Percentiles rank a stretch among this genome's conserved stretches.
Conservation (phyloP, 1,140 invertebrate species). For the Drosophila pectinifera region DNA sequence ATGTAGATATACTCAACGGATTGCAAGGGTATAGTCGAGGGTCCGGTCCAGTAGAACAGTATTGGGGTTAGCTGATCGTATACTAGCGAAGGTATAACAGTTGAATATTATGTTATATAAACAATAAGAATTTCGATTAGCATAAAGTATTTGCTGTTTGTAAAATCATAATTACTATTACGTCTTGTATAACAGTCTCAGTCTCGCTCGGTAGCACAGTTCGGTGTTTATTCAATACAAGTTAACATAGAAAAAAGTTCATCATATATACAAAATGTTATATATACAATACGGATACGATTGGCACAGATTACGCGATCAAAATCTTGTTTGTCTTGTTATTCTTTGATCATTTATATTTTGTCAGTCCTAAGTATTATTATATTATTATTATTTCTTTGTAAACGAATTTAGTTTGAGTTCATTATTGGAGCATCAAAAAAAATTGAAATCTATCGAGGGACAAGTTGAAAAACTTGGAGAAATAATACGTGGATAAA, state of each 20-base stretch:
- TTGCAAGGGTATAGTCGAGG: conserved; percentile 61
- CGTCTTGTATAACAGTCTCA: conserved; percentile 19
- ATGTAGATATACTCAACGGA: conserved; percentile 54
- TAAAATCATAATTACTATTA: not conserved
- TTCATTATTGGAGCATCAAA: conserved; percentile 15
- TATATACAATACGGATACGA: conserved; percentile 69
- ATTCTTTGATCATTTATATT: conserved; percentile 20
- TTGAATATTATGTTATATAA: not conserved
- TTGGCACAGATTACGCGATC: conserved; percentile 83
- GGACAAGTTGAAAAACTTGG: conserved; percentile 20
- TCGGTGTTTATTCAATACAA: conserved; percentile 39
- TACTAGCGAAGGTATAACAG: not conserved
- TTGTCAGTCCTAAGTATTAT: conserved; percentile 3
- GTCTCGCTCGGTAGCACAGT: conserved; percentile 31
- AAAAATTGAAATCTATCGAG: not conserved
- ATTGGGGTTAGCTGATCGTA: not conserved
- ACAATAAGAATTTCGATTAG: not conserved
- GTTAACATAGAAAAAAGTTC: conserved; percentile 70
- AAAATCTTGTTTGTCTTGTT: conserved; percentile 29
- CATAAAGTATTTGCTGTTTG: not conserved
- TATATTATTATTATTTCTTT: conserved; percentile 1
- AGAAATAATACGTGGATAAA: conserved; percentile 1
- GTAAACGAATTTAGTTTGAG: not conserved
- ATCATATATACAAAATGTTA: conserved; percentile 65
- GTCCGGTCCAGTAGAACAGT: conserved; percentile 30